Evolutionary conservation across 2,888 invertebrate species (phyloP).

Genomic region (Sceliomorpha sp.): DNA sequence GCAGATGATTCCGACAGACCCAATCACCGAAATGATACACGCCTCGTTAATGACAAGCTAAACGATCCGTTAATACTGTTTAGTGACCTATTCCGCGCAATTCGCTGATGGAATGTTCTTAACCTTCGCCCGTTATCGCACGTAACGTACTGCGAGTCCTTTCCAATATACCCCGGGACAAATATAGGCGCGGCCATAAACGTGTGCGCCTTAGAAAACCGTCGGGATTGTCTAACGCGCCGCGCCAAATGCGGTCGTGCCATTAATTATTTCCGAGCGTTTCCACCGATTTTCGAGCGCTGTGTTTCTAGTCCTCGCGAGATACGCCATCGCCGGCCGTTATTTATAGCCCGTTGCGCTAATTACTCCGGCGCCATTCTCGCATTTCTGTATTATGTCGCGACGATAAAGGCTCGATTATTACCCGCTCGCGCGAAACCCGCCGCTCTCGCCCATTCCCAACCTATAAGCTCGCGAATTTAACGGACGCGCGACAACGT

Average conservation of each 20-base stretch:
- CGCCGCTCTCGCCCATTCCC: too few relatives aligned
- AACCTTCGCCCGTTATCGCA: constrained; percentile 44
- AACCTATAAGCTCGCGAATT: too few relatives aligned
- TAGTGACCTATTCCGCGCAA: constrained; percentile 28
- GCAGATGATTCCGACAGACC: too few relatives aligned
- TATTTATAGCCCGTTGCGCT: constrained; percentile 33
- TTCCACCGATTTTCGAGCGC: too few relatives aligned
- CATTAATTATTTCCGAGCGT: background rate
- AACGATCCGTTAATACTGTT: constrained; percentile 27
- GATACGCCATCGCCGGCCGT: background rate
- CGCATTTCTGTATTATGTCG: constrained; percentile 24
- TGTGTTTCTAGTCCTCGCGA: background rate
- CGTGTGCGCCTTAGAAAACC: constrained; percentile 2
- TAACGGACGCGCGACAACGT: constrained; percentile 16
- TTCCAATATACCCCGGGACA: constrained; percentile 22
- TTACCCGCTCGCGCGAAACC: constrained; percentile 22
- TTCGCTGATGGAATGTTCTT: constrained; percentile 41
- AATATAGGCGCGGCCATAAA: constrained; percentile 21
- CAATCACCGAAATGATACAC: constrained; percentile 44
- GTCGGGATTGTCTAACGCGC: background rate
- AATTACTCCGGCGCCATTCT: constrained; percentile 42
- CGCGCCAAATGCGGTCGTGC: constrained; percentile 5
- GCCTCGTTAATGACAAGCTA: constrained; percentile 40
- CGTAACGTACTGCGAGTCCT: constrained; percentile 18
- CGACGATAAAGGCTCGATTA: constrained; percentile 35